Evolutionary conservation across 2,113 vertebrate genomes (phyloP).

Genomic region (Pogonocichla stellata): DNA sequence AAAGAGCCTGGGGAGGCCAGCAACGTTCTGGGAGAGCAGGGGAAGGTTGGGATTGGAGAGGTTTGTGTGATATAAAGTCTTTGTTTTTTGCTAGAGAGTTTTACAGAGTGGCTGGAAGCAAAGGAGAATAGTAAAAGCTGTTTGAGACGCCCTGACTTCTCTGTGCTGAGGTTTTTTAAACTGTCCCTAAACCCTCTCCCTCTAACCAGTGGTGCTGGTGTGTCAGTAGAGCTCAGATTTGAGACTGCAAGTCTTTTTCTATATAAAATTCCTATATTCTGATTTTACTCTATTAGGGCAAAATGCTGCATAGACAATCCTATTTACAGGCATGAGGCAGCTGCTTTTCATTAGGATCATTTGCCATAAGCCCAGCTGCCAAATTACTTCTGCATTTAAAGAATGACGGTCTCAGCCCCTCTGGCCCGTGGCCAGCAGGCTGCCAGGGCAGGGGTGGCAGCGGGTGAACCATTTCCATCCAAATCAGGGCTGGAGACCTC

Average conservation of each 20-base stretch:
- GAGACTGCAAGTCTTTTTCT: neutral
- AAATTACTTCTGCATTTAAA: neutral
- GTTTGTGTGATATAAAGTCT: neutral
- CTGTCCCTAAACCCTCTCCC: neutral
- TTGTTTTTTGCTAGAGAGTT: neutral
- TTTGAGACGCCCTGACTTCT: neutral
- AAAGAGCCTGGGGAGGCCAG: too few relatives aligned
- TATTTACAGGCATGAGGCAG: neutral
- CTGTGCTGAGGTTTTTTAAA: neutral
- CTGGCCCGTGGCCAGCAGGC: neutral
- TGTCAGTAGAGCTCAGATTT: neutral
- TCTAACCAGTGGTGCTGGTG: fast-evolving
- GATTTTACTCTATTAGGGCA: neutral
- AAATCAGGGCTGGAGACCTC: neutral
- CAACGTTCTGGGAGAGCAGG: fast-evolving
- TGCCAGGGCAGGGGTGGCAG: neutral
- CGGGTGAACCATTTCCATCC: neutral
- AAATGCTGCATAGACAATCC: neutral
- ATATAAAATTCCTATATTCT: neutral
- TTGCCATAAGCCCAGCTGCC: neutral
- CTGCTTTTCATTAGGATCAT: slow-evolving; percentile 12
- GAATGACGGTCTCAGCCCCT: neutral
- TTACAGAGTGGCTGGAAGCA: neutral
- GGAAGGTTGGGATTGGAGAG: neutral
- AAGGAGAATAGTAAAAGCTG: neutral